Percentiles rank a stretch among this genome's conserved stretches.
Evolutionary conservation across 2,888 invertebrate genomes (phyloP).

Genomic region (Endotricha flammealis): DNA sequence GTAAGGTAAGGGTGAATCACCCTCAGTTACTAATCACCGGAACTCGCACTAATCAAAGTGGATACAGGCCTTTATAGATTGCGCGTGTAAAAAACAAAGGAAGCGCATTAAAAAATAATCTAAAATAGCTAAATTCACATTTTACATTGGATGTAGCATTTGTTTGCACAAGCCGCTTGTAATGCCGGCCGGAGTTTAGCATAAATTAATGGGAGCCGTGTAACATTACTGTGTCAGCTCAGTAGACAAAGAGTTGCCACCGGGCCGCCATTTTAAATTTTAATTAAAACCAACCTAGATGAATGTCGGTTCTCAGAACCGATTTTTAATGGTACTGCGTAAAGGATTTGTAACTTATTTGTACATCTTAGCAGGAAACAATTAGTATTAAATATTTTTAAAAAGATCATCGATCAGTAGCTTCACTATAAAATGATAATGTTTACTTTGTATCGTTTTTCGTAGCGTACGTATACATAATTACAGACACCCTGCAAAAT

Average conservation of each 20-base stretch:
- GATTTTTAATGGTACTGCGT: constrained; percentile 1
- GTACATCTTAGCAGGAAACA: too few relatives aligned
- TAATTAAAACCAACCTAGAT: constrained; percentile 8
- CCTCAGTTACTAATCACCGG: too few relatives aligned
- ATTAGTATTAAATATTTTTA: too few relatives aligned
- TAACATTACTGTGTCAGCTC: background rate
- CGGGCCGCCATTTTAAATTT: constrained; percentile 4
- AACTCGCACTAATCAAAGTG: too few relatives aligned
- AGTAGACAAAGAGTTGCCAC: constrained; percentile 1
- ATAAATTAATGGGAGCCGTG: constrained; percentile 6
- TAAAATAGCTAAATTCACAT: constrained; percentile 2
- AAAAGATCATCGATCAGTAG: too few relatives aligned
- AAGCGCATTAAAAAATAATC: constrained; percentile 2
- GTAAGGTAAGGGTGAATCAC: too few relatives aligned
- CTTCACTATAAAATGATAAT: too few relatives aligned
- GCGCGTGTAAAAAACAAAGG: too few relatives aligned
- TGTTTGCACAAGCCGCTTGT: constrained; percentile 15
- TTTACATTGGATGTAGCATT: constrained; percentile 13
- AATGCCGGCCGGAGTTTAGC: constrained; percentile 5
- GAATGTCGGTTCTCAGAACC: constrained; percentile 3
- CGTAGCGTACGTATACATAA: too few relatives aligned
- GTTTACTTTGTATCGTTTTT: too few relatives aligned
- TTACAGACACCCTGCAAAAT: too few relatives aligned
- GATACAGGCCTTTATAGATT: too few relatives aligned
- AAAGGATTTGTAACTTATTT: background rate